phyloP scores from a whole-genome alignment of 2,113 vertebrate genomes.

The Catharus minimus region DNA sequence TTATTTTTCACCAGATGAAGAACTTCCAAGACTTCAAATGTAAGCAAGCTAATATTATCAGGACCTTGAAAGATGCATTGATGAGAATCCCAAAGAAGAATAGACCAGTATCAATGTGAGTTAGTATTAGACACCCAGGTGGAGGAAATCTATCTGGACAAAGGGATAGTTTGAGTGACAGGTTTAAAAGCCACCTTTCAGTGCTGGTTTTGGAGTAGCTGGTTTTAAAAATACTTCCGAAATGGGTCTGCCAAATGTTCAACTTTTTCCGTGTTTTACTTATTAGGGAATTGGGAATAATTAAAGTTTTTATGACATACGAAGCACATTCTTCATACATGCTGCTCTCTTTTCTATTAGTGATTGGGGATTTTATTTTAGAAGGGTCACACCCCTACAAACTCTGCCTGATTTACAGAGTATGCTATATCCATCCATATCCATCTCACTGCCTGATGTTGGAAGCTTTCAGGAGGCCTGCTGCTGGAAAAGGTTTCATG shows the following conservation, averaged over 20 bases:
- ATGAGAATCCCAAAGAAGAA: not conserved
- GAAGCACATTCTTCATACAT: not conserved
- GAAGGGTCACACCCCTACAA: not conserved
- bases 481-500: not conserved
- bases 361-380: not conserved
- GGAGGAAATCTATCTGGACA: not conserved
- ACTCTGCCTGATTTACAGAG: not conserved
- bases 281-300: slow-evolving; percentile 28
- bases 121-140: not conserved
- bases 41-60: not conserved
- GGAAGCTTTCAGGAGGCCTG: not conserved
- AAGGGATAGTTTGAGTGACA: not conserved
- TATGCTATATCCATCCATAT: not conserved
- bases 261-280: not conserved
- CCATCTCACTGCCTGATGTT: not conserved
- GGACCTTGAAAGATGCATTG: not conserved
- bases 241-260: not conserved
- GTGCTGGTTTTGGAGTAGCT: not conserved
- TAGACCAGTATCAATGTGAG: not conserved
- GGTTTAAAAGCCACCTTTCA: not conserved
- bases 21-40: not conserved
- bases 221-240: not conserved
- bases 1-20: not conserved
- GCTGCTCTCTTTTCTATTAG: not conserved
- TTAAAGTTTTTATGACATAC: not conserved